phyloP scores from a whole-genome alignment of 2,113 vertebrate genomes.

The Malurus melanocephalus region DNA sequence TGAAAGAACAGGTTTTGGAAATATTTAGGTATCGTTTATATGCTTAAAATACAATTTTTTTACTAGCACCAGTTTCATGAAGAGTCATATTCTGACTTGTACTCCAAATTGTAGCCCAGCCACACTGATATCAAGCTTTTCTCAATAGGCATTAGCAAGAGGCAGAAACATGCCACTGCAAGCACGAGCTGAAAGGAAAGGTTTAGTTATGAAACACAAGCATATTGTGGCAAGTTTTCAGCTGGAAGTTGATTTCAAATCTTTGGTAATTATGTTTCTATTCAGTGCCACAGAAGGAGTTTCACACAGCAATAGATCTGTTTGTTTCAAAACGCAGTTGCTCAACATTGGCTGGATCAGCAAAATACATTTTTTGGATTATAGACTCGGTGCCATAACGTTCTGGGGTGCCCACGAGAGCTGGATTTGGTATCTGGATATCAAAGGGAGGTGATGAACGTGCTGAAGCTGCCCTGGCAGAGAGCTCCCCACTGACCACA shows the following conservation, averaged over 20 bases:
- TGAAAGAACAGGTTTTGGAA: not conserved
- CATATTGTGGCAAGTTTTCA: not conserved
- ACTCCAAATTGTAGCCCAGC: not conserved
- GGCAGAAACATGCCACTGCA: not conserved
- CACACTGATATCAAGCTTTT: not conserved
- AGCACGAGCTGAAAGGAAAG: not conserved
- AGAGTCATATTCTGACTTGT: not conserved
- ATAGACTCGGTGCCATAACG: not conserved
- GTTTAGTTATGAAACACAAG: not conserved
- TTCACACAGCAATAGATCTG: not conserved
- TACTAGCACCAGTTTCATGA: not conserved
- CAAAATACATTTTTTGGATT: not conserved
- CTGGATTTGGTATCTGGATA: not conserved
- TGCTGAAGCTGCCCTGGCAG: not conserved
- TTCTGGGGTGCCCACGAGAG: not conserved
- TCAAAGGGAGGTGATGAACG: not conserved
- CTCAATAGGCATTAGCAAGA: not conserved
- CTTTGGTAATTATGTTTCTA: not conserved
- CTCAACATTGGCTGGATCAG: not conserved
- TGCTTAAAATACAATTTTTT: not conserved
- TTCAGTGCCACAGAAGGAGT: not conserved
- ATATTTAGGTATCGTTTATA: not conserved
- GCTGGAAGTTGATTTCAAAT: slow-evolving; percentile 7
- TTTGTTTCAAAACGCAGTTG: not conserved
- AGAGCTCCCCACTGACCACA: not conserved